Evolutionary conservation across 2,113 vertebrate genomes (phyloP), one percentile per base, ranked within the genome.

Genomic region (Oryzias celebensis): DNA sequence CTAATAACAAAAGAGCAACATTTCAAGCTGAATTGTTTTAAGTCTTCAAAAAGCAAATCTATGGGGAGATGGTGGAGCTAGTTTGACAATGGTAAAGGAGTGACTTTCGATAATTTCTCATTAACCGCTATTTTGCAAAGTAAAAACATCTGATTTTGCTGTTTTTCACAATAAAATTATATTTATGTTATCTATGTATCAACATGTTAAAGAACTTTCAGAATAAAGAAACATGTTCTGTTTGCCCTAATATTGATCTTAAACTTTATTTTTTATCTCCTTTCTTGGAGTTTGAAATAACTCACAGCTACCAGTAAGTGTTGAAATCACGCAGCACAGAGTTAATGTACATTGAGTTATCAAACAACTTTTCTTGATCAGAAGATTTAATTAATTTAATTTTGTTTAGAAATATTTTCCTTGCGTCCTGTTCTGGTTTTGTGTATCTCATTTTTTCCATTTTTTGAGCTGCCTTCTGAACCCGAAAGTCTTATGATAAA

Each of bases 11-110:
- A 64, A 73, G 70, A 42, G n/a, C 58, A 53, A 76, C 85, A 91
- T 91, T 92, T 91, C 89, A 92, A 91, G 92, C 84, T 72, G 85
- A 91, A 87, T 80, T 83, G 77, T 85, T 91, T 36, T 88, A 86
- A 85, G 88, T 88, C 85, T 83, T 65, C 77, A 71, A 85, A 88
- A 74, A 81, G 81, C 60, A 85, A 88, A 84, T 81, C 75, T 77
- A 76, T 78, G 82, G 68, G 67, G 81, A 71, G 79, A 73, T 82
- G 64, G 77, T 65, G 75, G 84, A 90, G 74, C 85, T 75, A 69
- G 79, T 77, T 81, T 78, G 56, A 74, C 78, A 81, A 86, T 86
- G 75, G 76, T 49, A 68, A 75, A 75, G 71, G 71, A 76, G 75
- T 77, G 76, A 84, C 71, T 85, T 84, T 69, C 80, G 80, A 78